Base-by-base conservation (phyloP, 2,888 invertebrate genomes). In the Protodeltote pygarga region DNA sequence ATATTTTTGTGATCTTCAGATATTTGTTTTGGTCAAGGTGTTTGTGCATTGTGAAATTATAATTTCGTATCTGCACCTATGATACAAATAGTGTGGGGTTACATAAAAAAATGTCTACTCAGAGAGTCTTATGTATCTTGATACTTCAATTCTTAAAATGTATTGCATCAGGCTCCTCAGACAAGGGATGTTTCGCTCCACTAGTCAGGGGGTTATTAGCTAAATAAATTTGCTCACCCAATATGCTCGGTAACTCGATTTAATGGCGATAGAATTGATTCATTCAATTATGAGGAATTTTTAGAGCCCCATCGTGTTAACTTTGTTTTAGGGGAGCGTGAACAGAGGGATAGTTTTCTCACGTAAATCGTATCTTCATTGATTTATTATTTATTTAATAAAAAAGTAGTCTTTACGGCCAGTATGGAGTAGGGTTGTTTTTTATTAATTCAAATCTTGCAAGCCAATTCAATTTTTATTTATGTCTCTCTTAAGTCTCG, bases 211-310 rank as follows among this genome's bases (percentile, higher is more conserved):
- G 85, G 83, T 85, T 91, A 91, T 92, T 91, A 92, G 89, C 85
- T 90, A 90, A 92, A 91, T 91, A 91, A 90, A 92, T 91, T 91
- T 90, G 90, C 87, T 84, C 90, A 79, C 85, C 84, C 92, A 92
- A 92, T 92, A 92, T 91, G 91, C 89, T 90, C 83, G 75, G 90
- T 92, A 92, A 92, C 90, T 91, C 88, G 91, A 92, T 92, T 92
- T 91, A 92, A 92, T 92, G 87, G 90, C 87, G 85, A 89, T 90
- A 86, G 91, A 90, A 92, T 91, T 90, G 91, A 92, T 90, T 92
- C 91, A 92, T 91, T 92, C 92, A 91, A 91, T 92, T 92, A 92
- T 79, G 85, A 85, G 89, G 89, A 91, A 91, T 91, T 92, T 92
- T 92, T 91, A 91, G 89, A 87, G 81, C 89, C 89, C 89, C 80